These are phyloP conservation scores for Pseudachorutes palmiensis DNA, from an alignment of 1,140 invertebrate genomes.

Conservation along the genomic window DNA sequence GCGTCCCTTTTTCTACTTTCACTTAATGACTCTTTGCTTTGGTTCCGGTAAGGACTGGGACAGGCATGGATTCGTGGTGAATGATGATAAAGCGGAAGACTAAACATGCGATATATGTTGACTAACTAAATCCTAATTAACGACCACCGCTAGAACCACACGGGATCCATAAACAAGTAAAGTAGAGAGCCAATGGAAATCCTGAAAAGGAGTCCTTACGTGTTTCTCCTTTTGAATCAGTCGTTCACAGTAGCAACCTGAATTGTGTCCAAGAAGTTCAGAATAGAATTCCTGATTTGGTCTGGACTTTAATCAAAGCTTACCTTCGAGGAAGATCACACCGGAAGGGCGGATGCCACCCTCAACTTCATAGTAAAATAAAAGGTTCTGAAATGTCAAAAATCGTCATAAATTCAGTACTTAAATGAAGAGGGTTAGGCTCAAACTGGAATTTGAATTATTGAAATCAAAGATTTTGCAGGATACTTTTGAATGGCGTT, in stretches of 20 bases:
- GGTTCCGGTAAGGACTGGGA: no score
- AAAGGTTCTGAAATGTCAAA: conserved; percentile 58
- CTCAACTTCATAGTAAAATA: conserved; percentile 86
- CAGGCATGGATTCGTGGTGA: no score
- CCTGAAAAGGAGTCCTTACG: conserved; percentile 42
- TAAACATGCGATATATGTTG: no score
- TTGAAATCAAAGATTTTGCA: no score
- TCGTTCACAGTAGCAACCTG: conserved; percentile 75
- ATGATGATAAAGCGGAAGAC: no score
- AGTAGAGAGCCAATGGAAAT: neutral
- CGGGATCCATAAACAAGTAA: neutral
- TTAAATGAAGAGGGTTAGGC: no score
- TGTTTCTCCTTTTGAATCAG: conserved; percentile 55
- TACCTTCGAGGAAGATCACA: conserved; percentile 69
- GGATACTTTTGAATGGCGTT: no score
- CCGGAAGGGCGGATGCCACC: conserved; percentile 66
- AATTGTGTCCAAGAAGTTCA: neutral
- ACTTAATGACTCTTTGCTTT: no score
- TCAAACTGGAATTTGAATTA: no score
- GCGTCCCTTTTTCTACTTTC: no score
- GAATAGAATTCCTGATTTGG: neutral
- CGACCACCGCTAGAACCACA: neutral
- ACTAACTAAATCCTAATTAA: no score
- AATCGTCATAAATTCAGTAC: no score
- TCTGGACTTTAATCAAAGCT: neutral